Conservation (phyloP, 2,888 invertebrate genomes). For the Drosophila neonasuta region DNA sequence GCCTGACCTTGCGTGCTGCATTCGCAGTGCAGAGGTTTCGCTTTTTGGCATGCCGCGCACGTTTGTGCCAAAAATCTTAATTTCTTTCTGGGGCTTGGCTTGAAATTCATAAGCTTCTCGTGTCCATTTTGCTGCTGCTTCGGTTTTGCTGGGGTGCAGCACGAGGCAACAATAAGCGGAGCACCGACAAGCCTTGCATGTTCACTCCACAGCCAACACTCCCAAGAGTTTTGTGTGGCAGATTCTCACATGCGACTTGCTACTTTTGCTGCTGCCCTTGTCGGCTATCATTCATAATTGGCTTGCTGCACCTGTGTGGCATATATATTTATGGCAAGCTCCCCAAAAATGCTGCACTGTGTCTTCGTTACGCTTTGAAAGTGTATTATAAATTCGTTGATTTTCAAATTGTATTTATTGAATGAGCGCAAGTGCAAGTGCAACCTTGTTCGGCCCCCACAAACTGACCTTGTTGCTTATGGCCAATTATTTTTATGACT, state of each 20-base stretch:
- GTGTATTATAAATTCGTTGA: neutral
- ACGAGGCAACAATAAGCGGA: neutral
- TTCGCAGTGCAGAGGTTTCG: constrained; percentile 42
- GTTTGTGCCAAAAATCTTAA: constrained; percentile 74
- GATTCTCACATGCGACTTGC: constrained; percentile 31
- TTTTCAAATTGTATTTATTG: constrained; percentile 5
- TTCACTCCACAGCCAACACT: constrained; percentile 1
- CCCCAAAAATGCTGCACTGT: constrained; percentile 19
- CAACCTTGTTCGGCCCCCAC: constrained; percentile 15
- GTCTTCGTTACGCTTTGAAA: neutral
- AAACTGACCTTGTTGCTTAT: constrained; percentile 35
- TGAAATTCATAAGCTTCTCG: constrained; percentile 52
- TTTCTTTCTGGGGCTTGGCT: constrained; percentile 58
- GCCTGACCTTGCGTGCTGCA: constrained; percentile 73
- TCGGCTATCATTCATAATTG: constrained; percentile 70
- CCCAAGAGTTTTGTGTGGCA: constrained; percentile 1
- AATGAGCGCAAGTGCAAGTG: neutral
- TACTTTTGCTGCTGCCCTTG: constrained; percentile 10
- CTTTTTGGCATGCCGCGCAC: constrained; percentile 60
- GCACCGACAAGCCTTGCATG: constrained; percentile 17
- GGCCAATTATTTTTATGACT: constrained; percentile 64
- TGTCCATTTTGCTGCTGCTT: constrained; percentile 51
- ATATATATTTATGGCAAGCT: constrained; percentile 47
- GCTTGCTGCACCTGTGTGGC: constrained; percentile 67
- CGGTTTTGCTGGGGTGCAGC: constrained; percentile 50